phyloP scores from a whole-genome alignment of 2,113 vertebrate genomes.

The Colistium nudipinnis region DNA sequence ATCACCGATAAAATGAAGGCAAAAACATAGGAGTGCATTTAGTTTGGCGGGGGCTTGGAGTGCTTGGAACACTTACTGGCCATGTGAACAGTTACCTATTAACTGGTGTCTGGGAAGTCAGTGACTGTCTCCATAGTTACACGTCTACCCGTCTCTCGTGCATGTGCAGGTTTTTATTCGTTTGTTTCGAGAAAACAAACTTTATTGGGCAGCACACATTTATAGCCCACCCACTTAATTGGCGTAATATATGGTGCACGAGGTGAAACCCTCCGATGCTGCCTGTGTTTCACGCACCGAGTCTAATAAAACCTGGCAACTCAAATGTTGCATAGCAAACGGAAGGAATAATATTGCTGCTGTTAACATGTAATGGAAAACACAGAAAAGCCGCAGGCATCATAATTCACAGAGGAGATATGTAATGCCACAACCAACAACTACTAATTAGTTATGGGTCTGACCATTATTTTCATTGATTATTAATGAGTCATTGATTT shows the following conservation, averaged over 20 bases:
- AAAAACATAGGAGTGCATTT: too few species aligned
- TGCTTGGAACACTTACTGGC: neutral
- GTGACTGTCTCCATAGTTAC: conserved; percentile 45
- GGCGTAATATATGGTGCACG: neutral
- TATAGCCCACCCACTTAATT: neutral
- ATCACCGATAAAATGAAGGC: too few species aligned
- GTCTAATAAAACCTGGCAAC: too few species aligned
- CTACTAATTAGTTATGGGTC: too few species aligned
- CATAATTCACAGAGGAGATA: too few species aligned
- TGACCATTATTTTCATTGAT: too few species aligned
- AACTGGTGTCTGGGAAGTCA: conserved; percentile 21
- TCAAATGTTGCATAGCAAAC: too few species aligned
- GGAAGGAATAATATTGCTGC: too few species aligned
- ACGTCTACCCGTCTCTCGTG: neutral
- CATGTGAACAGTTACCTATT: conserved; percentile 44
- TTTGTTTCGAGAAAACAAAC: conserved; percentile 36
- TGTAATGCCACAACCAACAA: too few species aligned
- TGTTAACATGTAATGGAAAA: too few species aligned
- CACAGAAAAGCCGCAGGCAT: too few species aligned
- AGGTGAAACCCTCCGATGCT: neutral
- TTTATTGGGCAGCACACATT: conserved; percentile 24
- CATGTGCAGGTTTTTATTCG: conserved; percentile 41
- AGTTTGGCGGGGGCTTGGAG: neutral
- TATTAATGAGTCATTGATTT: too few species aligned
- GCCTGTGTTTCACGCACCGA: neutral